Conservation (phyloP, 2,888 invertebrate species). For the Theretra japonica region DNA sequence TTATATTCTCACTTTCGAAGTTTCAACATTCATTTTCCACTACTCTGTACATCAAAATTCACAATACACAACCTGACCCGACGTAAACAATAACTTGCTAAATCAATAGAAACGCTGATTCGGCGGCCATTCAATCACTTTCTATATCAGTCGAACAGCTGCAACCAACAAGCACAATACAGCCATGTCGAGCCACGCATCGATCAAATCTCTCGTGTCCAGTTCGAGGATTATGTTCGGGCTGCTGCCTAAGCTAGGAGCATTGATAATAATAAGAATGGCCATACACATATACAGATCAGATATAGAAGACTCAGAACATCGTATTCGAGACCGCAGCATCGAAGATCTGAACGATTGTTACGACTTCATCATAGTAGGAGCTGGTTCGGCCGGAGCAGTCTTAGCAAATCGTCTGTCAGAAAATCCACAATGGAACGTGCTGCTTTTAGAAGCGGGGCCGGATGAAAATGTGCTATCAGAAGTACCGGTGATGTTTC, state of each 20-base stretch:
- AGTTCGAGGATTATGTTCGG: slow-evolving; percentile 87
- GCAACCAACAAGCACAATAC: slow-evolving; percentile 27
- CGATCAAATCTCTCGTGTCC: slow-evolving; percentile 78
- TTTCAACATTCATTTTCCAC: slow-evolving; percentile 33
- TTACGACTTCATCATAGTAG: slow-evolving; percentile 92
- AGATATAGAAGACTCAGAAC: slow-evolving; percentile 88
- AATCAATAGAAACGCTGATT: slow-evolving; percentile 51
- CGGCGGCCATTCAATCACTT: slow-evolving; percentile 44
- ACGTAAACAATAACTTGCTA: slow-evolving; percentile 56
- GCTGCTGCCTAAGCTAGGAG: slow-evolving; percentile 86
- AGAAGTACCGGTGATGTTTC: slow-evolving; percentile 90
- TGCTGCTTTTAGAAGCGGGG: slow-evolving; percentile 92
- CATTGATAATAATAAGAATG: slow-evolving; percentile 87
- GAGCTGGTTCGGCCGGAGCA: slow-evolving; percentile 93
- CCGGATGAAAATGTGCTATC: slow-evolving; percentile 89
- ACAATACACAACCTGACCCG: slow-evolving; percentile 46
- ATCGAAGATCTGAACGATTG: slow-evolving; percentile 81
- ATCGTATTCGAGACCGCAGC: slow-evolving; percentile 85
- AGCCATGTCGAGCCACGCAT: slow-evolving; percentile 61
- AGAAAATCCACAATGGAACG: slow-evolving; percentile 89
- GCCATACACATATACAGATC: slow-evolving; percentile 87
- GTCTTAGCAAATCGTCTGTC: slow-evolving; percentile 91
- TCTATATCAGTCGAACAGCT: slow-evolving; percentile 35
- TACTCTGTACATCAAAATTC: slow-evolving; percentile 52
- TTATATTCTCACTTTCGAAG: slow-evolving; percentile 35